These are phyloP conservation scores for Colinus virginianus DNA, from an alignment of 2,113 vertebrate genomes.

Conservation along the genomic window DNA sequence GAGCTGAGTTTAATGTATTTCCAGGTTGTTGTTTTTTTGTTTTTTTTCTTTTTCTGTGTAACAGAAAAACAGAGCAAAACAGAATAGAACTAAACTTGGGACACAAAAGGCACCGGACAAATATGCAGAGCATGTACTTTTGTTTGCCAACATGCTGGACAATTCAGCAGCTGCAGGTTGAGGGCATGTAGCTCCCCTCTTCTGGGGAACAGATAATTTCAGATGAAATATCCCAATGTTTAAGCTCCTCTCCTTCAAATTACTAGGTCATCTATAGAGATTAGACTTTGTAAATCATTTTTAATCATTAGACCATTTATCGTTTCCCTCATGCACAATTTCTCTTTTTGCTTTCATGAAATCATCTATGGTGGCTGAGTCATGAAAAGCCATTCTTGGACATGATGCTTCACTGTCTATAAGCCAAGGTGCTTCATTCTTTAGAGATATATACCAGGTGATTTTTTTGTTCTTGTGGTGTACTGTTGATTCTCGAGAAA, in stretches of 20 bases:
- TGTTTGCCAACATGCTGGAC: not conserved
- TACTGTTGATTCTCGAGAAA: slow-evolving; percentile 5
- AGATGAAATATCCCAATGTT: not conserved
- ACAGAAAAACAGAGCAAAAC: not conserved
- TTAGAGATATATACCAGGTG: not conserved
- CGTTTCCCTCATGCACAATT: not conserved
- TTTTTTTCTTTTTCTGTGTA: not conserved
- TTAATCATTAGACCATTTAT: not conserved
- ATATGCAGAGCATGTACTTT: not conserved
- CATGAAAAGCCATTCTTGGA: not conserved
- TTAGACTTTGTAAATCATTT: not conserved
- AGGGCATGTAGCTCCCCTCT: not conserved
- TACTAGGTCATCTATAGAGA: not conserved
- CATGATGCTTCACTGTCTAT: not conserved
- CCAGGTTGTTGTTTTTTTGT: not conserved
- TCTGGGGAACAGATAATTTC: not conserved
- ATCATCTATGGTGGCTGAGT: not conserved
- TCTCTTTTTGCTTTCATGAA: not conserved
- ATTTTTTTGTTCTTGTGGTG: not conserved
- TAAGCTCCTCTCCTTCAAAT: not conserved
- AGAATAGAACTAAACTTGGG: not conserved
- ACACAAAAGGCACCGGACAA: not conserved
- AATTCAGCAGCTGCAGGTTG: not conserved
- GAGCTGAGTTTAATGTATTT: not conserved
- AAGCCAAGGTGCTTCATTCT: not conserved